phyloP scores from a whole-genome alignment of 1,140 invertebrate species.

The Drosophila pseudoobscura region DNA sequence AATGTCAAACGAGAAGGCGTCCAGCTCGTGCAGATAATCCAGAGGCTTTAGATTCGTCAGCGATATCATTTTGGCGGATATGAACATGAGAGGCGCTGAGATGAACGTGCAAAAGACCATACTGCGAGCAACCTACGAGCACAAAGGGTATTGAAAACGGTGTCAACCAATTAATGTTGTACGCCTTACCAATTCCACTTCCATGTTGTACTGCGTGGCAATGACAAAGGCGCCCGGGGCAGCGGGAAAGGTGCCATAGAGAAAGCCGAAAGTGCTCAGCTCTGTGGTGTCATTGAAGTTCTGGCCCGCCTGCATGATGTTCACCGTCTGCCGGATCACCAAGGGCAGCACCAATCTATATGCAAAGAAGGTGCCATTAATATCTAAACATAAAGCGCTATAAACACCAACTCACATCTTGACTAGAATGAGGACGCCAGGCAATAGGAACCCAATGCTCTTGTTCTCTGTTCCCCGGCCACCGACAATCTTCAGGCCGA shows the following conservation, averaged over 20 bases:
- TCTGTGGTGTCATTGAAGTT: slow-evolving; percentile 90
- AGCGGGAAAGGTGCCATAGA: slow-evolving; percentile 97
- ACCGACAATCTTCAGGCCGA: slow-evolving; percentile 97
- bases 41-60: slow-evolving; percentile 88
- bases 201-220: slow-evolving; percentile 93
- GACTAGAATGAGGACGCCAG: slow-evolving; percentile 93
- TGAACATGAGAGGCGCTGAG: slow-evolving; percentile 96
- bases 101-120: slow-evolving; percentile 97
- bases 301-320: slow-evolving; percentile 87
- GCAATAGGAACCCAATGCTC: slow-evolving; percentile 85
- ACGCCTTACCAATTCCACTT: slow-evolving; percentile 91
- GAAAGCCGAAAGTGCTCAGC: slow-evolving; percentile 95
- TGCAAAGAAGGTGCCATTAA: slow-evolving; percentile 29
- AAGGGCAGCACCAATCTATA: slow-evolving; percentile 92
- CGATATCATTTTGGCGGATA: slow-evolving; percentile 96
- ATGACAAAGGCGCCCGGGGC: slow-evolving; percentile 98
- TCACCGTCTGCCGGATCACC: slow-evolving; percentile 93
- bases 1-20: slow-evolving; percentile 91
- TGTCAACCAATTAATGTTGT: neutral
- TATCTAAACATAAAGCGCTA: neutral
- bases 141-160: slow-evolving; percentile 14
- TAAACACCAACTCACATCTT: slow-evolving; percentile 88
- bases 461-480: slow-evolving; percentile 87
- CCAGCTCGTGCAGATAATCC: slow-evolving; percentile 90
- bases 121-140: slow-evolving; percentile 91